These are phyloP conservation scores for Pseudomyrmex concolor DNA, from an alignment of 1,140 invertebrate species.

Conservation along the genomic window DNA sequence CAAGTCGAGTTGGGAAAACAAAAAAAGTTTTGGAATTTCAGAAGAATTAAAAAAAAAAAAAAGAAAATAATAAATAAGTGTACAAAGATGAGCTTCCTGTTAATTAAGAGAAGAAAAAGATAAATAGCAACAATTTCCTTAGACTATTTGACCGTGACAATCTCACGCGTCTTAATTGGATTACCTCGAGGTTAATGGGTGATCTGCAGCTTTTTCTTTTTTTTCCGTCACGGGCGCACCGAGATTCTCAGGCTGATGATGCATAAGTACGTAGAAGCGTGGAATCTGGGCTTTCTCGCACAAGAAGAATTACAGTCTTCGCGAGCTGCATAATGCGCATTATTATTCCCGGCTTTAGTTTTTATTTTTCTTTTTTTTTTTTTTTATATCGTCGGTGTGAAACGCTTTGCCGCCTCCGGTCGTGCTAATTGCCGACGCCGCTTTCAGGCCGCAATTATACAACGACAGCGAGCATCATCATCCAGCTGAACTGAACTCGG, in stretches of 20 bases:
- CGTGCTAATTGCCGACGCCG: slow-evolving; percentile 22
- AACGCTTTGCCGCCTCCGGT: slow-evolving; percentile 12
- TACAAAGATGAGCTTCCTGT: too few species aligned
- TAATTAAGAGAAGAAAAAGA: too few species aligned
- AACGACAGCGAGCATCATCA: slow-evolving; percentile 50
- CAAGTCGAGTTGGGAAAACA: too few species aligned
- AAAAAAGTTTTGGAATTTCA: too few species aligned
- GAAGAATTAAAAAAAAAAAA: too few species aligned
- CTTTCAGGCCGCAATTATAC: slow-evolving; percentile 70
- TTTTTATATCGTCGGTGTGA: slow-evolving; percentile 65
- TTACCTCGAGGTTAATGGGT: slow-evolving; percentile 58
- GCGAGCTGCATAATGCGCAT: slow-evolving; percentile 10
- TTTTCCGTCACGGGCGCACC: slow-evolving; percentile 16
- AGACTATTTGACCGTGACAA: background rate
- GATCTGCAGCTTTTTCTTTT: slow-evolving; percentile 52
- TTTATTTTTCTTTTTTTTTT: background rate
- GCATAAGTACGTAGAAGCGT: slow-evolving; percentile 39
- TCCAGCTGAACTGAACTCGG: background rate
- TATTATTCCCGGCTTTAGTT: background rate
- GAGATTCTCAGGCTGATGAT: slow-evolving; percentile 57
- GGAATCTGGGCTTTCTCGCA: slow-evolving; percentile 70
- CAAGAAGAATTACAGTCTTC: background rate
- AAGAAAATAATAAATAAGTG: too few species aligned
- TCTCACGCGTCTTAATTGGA: slow-evolving; percentile 43
- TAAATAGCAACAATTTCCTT: too few species aligned